Evolutionary conservation across 2,888 invertebrate species (phyloP).

Genomic region (Cerastoderma edule): DNA sequence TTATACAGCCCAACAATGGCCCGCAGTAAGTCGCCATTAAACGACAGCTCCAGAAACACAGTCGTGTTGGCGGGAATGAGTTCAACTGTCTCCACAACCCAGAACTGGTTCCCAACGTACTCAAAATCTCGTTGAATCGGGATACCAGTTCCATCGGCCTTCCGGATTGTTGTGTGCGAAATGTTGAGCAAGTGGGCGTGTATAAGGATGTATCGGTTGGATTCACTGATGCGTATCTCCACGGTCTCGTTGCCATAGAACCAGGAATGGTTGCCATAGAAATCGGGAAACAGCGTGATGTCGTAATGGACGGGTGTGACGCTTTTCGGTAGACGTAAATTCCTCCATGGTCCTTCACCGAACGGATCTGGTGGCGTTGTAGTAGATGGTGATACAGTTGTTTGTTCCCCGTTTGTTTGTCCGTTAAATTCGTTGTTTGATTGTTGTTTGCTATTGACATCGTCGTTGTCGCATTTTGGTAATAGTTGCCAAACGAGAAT

Average conservation of each 20-base stretch:
- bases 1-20: slow-evolving; percentile 89
- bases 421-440: not conserved
- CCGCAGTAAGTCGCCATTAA: slow-evolving; percentile 87
- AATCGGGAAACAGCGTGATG: slow-evolving; percentile 88
- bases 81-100: slow-evolving; percentile 80
- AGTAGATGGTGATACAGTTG: slow-evolving; percentile 8
- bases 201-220: slow-evolving; percentile 84
- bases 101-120: slow-evolving; percentile 83
- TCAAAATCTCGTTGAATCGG: slow-evolving; percentile 76
- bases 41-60: slow-evolving; percentile 86
- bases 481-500: slow-evolving; percentile 67
- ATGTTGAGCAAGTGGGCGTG: slow-evolving; percentile 87
- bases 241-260: slow-evolving; percentile 80
- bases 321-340: slow-evolving; percentile 86
- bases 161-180: slow-evolving; percentile 78
- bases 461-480: slow-evolving; percentile 33
- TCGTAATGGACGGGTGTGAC: slow-evolving; percentile 88
- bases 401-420: slow-evolving; percentile 12
- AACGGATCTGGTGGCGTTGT: slow-evolving; percentile 42
- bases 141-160: slow-evolving; percentile 47
- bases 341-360: slow-evolving; percentile 69
- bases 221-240: slow-evolving; percentile 74
- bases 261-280: slow-evolving; percentile 84
- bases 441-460: slow-evolving; percentile 5
- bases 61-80: slow-evolving; percentile 63